Conservation (phyloP, 2,113 vertebrate species). For the Trichomycterus rosablanca region DNA sequence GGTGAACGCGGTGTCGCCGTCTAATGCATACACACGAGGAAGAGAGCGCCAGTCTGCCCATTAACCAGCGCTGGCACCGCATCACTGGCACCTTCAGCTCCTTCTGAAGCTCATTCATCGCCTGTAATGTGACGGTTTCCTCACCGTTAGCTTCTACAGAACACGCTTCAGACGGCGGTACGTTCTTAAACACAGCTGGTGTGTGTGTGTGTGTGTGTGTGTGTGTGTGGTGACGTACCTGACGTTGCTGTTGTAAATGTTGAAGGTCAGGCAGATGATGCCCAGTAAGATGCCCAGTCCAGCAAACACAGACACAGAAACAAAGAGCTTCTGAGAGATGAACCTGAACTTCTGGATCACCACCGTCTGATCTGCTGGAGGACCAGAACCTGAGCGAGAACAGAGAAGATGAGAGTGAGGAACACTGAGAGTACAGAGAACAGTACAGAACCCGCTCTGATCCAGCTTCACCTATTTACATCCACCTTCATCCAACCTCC, state of each 20-base stretch:
- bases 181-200: slow-evolving; percentile 8
- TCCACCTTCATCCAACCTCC: too few species aligned
- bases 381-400: slow-evolving; percentile 71
- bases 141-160: too few species aligned
- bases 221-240: slow-evolving; percentile 70
- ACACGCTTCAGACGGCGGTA: too few species aligned
- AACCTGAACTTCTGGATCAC: slow-evolving; percentile 87
- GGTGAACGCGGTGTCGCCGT: slow-evolving; percentile 6
- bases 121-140: too few species aligned
- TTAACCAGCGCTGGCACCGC: slow-evolving; percentile 3
- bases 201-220: too few species aligned
- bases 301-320: slow-evolving; percentile 83
- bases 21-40: slow-evolving; percentile 33
- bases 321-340: slow-evolving; percentile 90
- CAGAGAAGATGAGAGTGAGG: neutral
- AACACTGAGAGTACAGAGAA: neutral
- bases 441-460: too few species aligned
- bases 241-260: slow-evolving; percentile 92
- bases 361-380: slow-evolving; percentile 86
- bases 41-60: neutral
- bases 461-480: too few species aligned
- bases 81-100: slow-evolving; percentile 5
- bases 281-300: slow-evolving; percentile 83
- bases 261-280: slow-evolving; percentile 87
- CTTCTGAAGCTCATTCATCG: slow-evolving; percentile 8